Evolutionary conservation across 2,113 vertebrate species (phyloP).

Genomic region (Crotophaga sulcirostris): DNA sequence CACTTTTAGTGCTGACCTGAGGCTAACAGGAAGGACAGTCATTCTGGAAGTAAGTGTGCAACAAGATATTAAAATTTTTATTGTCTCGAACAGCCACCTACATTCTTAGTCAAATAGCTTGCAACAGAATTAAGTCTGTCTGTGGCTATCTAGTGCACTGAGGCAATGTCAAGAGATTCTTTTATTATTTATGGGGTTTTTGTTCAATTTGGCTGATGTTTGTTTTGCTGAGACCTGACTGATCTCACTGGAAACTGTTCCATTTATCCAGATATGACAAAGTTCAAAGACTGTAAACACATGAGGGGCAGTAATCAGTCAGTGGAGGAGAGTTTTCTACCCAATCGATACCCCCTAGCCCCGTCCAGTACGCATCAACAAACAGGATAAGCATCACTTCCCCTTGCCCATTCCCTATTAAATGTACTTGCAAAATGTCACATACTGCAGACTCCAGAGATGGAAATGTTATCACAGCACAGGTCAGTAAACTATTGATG

Average conservation of each 20-base stretch:
- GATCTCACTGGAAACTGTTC: neutral
- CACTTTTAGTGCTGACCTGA: conserved; percentile 1
- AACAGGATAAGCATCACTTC: conserved; percentile 25
- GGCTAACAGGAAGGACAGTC: neutral
- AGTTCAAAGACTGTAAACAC: neutral
- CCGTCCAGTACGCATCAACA: neutral
- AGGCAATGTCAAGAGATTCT: conserved; percentile 17
- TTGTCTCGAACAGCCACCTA: neutral
- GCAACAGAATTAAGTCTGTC: neutral
- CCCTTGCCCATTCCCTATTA: neutral
- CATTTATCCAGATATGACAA: neutral
- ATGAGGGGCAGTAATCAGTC: neutral
- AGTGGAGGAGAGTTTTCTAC: neutral
- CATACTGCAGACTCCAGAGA: conserved; percentile 27
- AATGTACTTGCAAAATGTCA: conserved; percentile 56
- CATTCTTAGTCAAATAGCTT: neutral
- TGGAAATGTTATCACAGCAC: conserved; percentile 66
- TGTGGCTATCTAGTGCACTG: neutral
- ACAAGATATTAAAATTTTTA: conserved; percentile 25
- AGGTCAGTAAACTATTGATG: conserved; percentile 74
- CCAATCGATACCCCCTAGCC: conserved; percentile 3
- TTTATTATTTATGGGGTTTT: neutral
- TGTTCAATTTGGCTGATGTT: conserved; percentile 9
- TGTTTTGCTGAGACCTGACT: conserved; percentile 3
- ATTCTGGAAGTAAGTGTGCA: neutral